Base-by-base conservation (phyloP, 2,113 vertebrate genomes). In the Brachyhypopomus occidentalis region DNA sequence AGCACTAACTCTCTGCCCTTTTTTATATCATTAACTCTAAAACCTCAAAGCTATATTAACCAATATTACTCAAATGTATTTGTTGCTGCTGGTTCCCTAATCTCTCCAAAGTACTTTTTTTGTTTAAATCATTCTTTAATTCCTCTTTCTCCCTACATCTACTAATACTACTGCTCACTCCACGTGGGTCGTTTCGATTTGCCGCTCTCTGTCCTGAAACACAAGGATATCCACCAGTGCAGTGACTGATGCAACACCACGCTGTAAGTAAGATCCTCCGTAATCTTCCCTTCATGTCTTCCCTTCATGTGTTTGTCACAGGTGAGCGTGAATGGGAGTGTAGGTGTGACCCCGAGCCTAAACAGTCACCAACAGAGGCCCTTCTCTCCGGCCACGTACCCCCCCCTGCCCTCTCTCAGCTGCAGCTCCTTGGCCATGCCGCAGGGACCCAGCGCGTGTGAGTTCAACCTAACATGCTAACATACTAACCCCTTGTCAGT, bases 321-420 rank as follows among this genome's bases (percentile, higher is more conserved):
- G 89, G 89, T 95, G 89, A 92, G 94, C 60, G 92, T 96, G 89
- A 96, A 96, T 86, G 95, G 95, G 79, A 95, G 85, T 87, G 90
- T 93, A 77, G 92, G 92, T 62, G 91, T 89, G 30, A 88, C 92
- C 69, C 87, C 92, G 91, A 94, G 93, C 85, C 93, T 93, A 64
- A 91, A 94, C 91, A 95, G 92, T 90, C 93, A 94, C 87, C 93
- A 93, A 72, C 95, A 95, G 85, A 93, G 95, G 89, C 92, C 94
- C 22, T 95, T 95, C 88, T 96, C 95, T 78, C 94, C 95, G 83
- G 91, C 91, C 55, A 93, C 93, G 8, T 96, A 93, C 87, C 89
- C 93, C 62, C 87, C 92, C 70, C 93, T 92, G 72, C 88, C 92
- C 77, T 94, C 94, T 0, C 91, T 95, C 87, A 94, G 91, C 86